Base-by-base conservation (phyloP, 35 echinoderm and acorn worm genomes). In the Strongylocentrotus purpuratus region DNA sequence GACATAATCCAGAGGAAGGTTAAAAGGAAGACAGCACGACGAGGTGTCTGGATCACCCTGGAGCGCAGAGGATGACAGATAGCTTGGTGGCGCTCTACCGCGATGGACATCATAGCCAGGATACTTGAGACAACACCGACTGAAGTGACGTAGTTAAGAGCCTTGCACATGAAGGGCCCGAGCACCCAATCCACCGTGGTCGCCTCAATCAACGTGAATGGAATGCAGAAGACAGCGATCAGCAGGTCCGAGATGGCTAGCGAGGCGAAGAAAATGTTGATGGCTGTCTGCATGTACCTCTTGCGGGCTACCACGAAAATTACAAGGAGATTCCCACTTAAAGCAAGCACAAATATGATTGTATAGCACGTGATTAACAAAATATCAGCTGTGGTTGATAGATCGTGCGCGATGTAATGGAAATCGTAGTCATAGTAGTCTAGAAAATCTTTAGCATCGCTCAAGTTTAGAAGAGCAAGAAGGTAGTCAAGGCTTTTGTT, bases 111-210 rank as follows among this genome's bases (percentile, higher is more conserved):
- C 86, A 99, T 88, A 15, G 98, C 97, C 0, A 99, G 85, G 10
- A 97, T 87, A 96, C 98, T 99, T 2, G 95, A 96, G 5, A 96
- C 94, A n/a, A 97, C 95, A 6, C 96, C 95, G 4, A 97, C 94
- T 9, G 94, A 94, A 7, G 98, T 98, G 85, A 99, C 96, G 85
- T 95, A 99, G 50, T 98, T 99, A 5, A 97, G 94, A 15, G 92
- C 18, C 58, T 99, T 99, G 93, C 98, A 99, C 96, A 97, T 97
- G 88, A 97, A 98, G 25, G 95, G 33, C 1, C 98, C 98, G 12
- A 99, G 94, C 20, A 98, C 87, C 98, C 98, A 99, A n/a, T 97
- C 97, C n/a, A 94, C 95, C 0, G 97, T 99, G 9, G 96, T 95
- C 4, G 94, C 93, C 55, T 99, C 98, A 5, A 98, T 47, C 9